phyloP scores from a whole-genome alignment of 2,888 invertebrate genomes.

The Chaetoderma sp. region DNA sequence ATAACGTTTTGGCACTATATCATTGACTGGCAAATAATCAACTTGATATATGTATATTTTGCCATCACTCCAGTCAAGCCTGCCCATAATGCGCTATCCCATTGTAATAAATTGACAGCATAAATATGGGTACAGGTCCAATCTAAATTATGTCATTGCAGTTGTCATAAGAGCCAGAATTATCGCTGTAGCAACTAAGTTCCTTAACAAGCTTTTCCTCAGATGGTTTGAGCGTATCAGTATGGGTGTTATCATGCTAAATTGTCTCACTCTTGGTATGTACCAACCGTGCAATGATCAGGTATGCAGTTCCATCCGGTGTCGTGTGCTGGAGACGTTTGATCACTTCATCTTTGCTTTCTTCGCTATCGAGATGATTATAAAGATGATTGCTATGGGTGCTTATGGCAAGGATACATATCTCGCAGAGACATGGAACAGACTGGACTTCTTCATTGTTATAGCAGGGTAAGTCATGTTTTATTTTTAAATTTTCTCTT shows the following conservation, averaged over 20 bases:
- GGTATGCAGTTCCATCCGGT: slow-evolving; percentile 75
- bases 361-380: slow-evolving; percentile 97
- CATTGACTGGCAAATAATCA: too few relatives aligned
- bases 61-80: too few relatives aligned
- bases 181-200: too few relatives aligned
- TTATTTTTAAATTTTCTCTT: slow-evolving; percentile 2
- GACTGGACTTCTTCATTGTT: slow-evolving; percentile 98
- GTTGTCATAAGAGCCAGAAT: too few relatives aligned
- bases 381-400: slow-evolving; percentile 99
- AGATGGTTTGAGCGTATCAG: slow-evolving; percentile 99
- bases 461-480: slow-evolving; percentile 84
- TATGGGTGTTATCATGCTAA: slow-evolving; percentile 97
- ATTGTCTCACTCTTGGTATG: slow-evolving; percentile 99
- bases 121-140: too few relatives aligned
- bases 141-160: too few relatives aligned
- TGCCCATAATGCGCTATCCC: too few relatives aligned
- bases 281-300: slow-evolving; percentile 95
- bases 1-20: too few relatives aligned
- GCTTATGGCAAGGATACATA: slow-evolving; percentile 90
- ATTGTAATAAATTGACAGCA: too few relatives aligned
- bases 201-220: too few relatives aligned
- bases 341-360: slow-evolving; percentile 99
- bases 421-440: slow-evolving; percentile 98
- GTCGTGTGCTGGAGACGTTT: slow-evolving; percentile 80
- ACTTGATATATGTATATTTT: too few relatives aligned